phyloP scores from a whole-genome alignment of 2,113 vertebrate species.

The Megaceryle torquata region DNA sequence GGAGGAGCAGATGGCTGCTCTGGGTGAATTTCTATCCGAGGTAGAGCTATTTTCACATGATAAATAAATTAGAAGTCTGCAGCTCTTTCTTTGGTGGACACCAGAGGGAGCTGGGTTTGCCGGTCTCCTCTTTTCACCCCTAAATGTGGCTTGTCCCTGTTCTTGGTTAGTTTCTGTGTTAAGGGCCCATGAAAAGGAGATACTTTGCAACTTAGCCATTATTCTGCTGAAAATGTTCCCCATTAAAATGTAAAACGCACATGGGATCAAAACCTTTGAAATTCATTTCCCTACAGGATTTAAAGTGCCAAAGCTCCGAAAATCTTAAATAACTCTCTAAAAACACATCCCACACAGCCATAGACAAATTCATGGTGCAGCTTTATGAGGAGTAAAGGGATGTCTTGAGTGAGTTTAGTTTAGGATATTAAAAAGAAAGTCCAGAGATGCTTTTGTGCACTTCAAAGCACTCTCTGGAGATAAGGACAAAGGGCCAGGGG shows the following conservation, averaged over 20 bases:
- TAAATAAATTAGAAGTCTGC: not conserved
- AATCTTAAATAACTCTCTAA: slow-evolving; percentile 37
- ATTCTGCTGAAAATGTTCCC: not conserved
- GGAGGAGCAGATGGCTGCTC: not conserved
- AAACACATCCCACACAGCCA: slow-evolving; percentile 6
- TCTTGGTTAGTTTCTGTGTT: not conserved
- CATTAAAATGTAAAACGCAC: not conserved
- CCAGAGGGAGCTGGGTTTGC: slow-evolving; percentile 11
- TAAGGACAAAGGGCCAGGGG: slow-evolving; percentile 43
- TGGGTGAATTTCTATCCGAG: not conserved
- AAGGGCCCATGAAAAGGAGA: not conserved
- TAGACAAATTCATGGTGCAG: not conserved
- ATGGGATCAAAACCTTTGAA: slow-evolving; percentile 52
- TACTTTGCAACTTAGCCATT: not conserved
- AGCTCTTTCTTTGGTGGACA: not conserved
- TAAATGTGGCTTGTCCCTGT: not conserved
- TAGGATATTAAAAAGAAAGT: slow-evolving; percentile 66
- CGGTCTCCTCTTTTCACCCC: not conserved
- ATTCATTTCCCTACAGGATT: slow-evolving; percentile 54
- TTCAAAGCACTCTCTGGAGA: slow-evolving; percentile 55
- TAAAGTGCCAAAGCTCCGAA: slow-evolving; percentile 40
- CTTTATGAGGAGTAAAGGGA: slow-evolving; percentile 36
- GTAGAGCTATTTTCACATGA: not conserved
- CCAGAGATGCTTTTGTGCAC: slow-evolving; percentile 53
- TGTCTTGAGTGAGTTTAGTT: slow-evolving; percentile 36